Conservation (phyloP, 2,888 invertebrate genomes). For the Thera obeliscata region DNA sequence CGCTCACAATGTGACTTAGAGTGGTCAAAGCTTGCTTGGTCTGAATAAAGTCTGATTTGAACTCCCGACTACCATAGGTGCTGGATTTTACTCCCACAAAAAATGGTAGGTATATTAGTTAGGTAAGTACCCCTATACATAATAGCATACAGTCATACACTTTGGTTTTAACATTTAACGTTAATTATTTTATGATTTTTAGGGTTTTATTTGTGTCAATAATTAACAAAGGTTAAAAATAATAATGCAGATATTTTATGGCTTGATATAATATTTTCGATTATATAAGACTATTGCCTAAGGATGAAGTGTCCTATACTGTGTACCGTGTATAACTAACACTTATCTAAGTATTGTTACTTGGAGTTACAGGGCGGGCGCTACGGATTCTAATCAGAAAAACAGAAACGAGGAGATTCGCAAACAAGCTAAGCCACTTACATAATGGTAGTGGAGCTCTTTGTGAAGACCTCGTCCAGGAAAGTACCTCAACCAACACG, state of each 20-base stretch:
- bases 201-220: constrained; percentile 10
- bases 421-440: no score
- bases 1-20: background rate
- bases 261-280: no score
- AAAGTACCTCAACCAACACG: no score
- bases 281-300: no score
- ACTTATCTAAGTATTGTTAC: no score
- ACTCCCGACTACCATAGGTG: background rate
- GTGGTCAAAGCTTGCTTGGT: background rate
- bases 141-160: background rate
- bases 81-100: background rate
- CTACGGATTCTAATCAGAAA: no score
- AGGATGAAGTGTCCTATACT: no score
- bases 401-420: no score
- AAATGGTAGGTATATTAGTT: background rate
- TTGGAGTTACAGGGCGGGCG: no score
- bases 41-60: background rate
- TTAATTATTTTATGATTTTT: constrained; percentile 12
- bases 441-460: no score
- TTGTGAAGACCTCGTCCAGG: no score
- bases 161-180: constrained; percentile 1
- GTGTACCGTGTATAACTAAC: no score
- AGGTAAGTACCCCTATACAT: background rate
- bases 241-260: background rate
- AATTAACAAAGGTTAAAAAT: background rate